phyloP scores from a whole-genome alignment of 1,140 invertebrate species.

The Sinella curviseta region DNA sequence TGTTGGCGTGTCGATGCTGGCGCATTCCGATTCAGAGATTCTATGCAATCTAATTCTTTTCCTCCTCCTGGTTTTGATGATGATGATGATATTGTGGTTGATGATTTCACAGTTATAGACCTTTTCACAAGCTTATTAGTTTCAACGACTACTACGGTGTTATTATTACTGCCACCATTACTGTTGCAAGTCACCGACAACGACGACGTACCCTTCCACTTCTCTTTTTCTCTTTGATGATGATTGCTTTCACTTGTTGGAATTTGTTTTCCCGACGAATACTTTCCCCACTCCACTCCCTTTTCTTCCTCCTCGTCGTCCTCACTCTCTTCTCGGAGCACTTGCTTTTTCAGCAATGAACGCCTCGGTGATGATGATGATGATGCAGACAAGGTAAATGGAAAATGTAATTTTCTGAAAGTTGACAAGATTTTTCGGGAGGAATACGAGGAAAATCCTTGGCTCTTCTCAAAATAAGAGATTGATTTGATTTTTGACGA shows the following conservation, averaged over 20 bases:
- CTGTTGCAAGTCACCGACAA: neutral
- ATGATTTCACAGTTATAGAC: conserved; percentile 2
- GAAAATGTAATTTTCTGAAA: neutral
- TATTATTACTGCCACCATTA: too few species aligned
- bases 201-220: too few species aligned
- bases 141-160: too few species aligned
- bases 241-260: conserved; percentile 1
- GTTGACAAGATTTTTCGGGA: neutral
- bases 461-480: neutral
- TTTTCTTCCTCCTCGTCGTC: neutral
- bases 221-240: neutral
- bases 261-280: neutral
- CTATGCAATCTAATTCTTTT: neutral
- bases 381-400: neutral
- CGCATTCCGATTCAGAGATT: neutral
- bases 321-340: neutral
- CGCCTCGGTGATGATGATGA: neutral
- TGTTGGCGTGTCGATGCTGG: neutral
- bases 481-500: neutral
- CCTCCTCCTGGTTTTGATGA: neutral
- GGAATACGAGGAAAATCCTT: neutral
- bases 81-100: neutral
- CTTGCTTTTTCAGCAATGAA: too few species aligned
- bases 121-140: neutral
- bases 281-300: neutral